A percentile compares a stretch with the other conserved stretches of the same genome.
Evolutionary conservation across 2,113 vertebrate species (phyloP).

Genomic region (Esox niger): DNA sequence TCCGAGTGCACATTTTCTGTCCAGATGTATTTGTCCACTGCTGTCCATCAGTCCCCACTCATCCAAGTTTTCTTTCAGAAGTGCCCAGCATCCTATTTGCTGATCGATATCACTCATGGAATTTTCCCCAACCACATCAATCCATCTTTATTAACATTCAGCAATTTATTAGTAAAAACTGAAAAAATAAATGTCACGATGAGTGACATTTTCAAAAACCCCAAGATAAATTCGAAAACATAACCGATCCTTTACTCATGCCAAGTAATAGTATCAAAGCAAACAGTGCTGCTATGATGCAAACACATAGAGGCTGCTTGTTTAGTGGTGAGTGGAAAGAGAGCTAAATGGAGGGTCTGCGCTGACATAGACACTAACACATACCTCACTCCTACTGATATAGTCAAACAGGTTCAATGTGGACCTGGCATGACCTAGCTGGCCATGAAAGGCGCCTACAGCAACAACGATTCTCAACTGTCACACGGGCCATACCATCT

Average conservation of each 20-base stretch:
- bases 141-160: background rate
- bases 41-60: background rate
- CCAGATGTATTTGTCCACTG: conserved; percentile 14
- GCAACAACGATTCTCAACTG: background rate
- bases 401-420: conserved; percentile 52
- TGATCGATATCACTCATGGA: conserved; percentile 1
- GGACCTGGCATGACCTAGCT: background rate
- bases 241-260: background rate
- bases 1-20: background rate
- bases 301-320: conserved; percentile 33
- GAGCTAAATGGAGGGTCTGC: conserved; percentile 62
- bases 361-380: conserved; percentile 61
- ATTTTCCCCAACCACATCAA: background rate
- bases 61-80: conserved; percentile 34
- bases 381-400: conserved; percentile 59
- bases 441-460: background rate
- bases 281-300: conserved; percentile 22
- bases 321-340: conserved; percentile 44
- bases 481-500: background rate
- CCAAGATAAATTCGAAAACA: too few species aligned
- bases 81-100: conserved; percentile 56
- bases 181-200: too few species aligned
- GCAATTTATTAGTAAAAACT: too few species aligned
- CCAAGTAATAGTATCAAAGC: background rate
- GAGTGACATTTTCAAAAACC: too few species aligned